Evolutionary conservation across 2,888 invertebrate genomes (phyloP), one percentile per base, ranked within the genome.

Genomic region (Aradus depressus): DNA sequence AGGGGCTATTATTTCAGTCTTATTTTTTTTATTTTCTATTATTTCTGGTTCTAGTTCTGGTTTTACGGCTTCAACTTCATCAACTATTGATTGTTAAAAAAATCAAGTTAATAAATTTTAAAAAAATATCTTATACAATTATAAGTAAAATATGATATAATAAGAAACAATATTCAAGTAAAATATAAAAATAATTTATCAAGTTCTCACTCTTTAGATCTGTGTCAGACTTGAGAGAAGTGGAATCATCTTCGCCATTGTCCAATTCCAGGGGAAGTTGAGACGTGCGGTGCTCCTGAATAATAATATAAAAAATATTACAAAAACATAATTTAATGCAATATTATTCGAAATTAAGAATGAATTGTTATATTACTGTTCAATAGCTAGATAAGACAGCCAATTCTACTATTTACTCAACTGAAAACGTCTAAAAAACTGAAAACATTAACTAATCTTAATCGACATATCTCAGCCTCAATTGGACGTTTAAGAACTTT

Each of bases 181-280:
- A n/a, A n/a, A n/a, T n/a, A n/a, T n/a, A n/a, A n/a, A n/a, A 47
- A 28, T 5, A 32, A 22, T 21, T 50, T 47, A 52, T 14, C 69
- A 70, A 23, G 10, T 21, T 42, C 37, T 71, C 66, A 83, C 84
- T 75, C 74, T 87, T 88, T 72, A 75, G 72, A 68, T 87, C 87
- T 71, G 80, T 79, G 69, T 86, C 87, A 75, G 80, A 84, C 73
- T 81, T 78, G 67, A 85, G 77, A 59, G 87, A 85, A 65, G 84
- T 80, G 64, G 85, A 80, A 76, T 89, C 88, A 84, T 88, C 88
- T 83, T 67, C 71, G 63, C 68, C 68, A 67, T 68, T 69, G 65
- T 87, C 88, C 79, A 84, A 77, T 75, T 86, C 86, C 80, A 86
- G 81, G 66, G 82, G 86, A 73, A 83, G 80, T 74, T 86, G 86